Evolutionary conservation across 2,113 vertebrate species (phyloP).

Genomic region (Dipodomys ordii): DNA sequence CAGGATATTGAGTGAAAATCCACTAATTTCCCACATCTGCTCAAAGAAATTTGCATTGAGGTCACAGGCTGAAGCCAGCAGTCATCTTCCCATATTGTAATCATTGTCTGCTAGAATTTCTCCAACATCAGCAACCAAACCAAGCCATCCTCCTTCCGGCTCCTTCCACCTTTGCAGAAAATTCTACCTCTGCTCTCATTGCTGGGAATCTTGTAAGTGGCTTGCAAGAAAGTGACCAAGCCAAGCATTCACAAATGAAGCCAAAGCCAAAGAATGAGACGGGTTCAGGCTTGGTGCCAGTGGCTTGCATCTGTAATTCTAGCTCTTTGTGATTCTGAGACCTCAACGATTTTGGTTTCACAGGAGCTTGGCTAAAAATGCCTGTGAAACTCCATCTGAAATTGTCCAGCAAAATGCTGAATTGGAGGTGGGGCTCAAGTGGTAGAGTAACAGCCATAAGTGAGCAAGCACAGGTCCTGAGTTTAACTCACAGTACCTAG

Average conservation of each 20-base stretch:
- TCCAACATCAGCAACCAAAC: neutral
- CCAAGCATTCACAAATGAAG: no score
- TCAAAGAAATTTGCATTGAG: slow-evolving; percentile 16
- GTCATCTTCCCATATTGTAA: neutral
- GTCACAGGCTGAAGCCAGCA: neutral
- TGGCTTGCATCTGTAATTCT: no score
- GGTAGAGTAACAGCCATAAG: no score
- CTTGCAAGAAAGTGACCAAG: no score
- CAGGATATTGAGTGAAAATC: slow-evolving; percentile 28
- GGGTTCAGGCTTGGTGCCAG: no score
- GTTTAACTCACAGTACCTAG: neutral
- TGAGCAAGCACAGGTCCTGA: neutral
- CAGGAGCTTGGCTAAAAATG: no score
- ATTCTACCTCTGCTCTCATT: neutral
- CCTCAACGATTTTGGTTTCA: no score
- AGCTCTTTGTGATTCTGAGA: no score
- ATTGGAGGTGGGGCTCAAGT: no score
- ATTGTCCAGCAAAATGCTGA: no score
- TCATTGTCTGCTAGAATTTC: neutral
- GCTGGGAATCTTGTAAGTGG: neutral
- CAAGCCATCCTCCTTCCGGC: neutral
- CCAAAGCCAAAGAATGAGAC: no score
- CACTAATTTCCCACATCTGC: slow-evolving; percentile 30
- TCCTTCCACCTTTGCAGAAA: neutral
- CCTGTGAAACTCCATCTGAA: no score